Evolutionary conservation across 2,797 vertebrate species (phyloP).

Genomic region (Anguilla megastoma): DNA sequence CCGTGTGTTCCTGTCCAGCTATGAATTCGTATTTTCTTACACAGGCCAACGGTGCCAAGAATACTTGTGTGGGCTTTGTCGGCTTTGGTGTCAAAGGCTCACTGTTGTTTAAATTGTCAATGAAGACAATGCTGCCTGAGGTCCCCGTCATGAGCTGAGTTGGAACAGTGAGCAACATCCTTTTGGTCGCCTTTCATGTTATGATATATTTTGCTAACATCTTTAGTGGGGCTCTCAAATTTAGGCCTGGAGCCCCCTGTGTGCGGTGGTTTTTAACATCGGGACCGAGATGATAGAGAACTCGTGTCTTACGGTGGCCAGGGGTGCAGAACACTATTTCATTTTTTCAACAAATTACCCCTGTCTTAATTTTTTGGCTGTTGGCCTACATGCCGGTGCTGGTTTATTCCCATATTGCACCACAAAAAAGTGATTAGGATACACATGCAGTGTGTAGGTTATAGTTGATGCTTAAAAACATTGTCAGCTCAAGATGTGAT

Average conservation of each 20-base stretch:
- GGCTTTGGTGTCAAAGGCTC: not conserved
- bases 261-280: too few relatives aligned
- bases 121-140: not conserved
- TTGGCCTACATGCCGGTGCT: not conserved
- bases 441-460: not conserved
- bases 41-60: not conserved
- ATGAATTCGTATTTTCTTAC: not conserved
- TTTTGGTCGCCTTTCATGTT: not conserved
- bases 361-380: not conserved
- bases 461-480: not conserved
- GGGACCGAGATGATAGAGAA: not conserved
- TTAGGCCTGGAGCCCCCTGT: not conserved
- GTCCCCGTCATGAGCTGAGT: not conserved
- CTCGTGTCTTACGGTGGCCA: not conserved
- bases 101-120: not conserved
- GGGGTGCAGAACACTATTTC: not conserved
- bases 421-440: not conserved
- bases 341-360: not conserved
- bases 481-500: not conserved
- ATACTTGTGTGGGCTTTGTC: not conserved
- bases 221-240: not conserved
- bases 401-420: not conserved
- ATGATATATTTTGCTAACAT: not conserved
- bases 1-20: not conserved
- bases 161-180: not conserved